Base-by-base conservation (phyloP, 2,113 vertebrate species). In the Deroptyus accipitrinus region DNA sequence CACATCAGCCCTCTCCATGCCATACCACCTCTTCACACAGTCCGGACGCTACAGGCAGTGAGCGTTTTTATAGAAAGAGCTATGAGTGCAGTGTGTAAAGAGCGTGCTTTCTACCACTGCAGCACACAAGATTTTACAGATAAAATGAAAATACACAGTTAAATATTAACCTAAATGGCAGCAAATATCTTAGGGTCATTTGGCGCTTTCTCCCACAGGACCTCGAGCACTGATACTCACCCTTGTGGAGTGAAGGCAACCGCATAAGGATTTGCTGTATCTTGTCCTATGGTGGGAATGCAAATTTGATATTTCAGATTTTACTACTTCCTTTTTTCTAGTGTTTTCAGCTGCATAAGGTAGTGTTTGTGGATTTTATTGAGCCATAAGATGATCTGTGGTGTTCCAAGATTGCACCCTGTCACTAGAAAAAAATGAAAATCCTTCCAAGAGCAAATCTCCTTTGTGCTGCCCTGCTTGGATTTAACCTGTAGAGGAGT, bases 101-200 rank as follows among this genome's bases (percentile, higher is more conserved):
- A 62, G 11, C 10, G 13, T 67, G 61, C 39, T 67, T 81, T 74
- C 68, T 70, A 31, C 16, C 70, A 66, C 24, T 17, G 51, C 46
- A 51, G 66, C n/a, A 75, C 11, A 28, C 13, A 64, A 82, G 66
- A 84, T 79, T 79, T 57, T 72, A 55, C 52, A 64, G 39, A 76
- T 76, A 52, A 95, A 66, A 66, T 79, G 62, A 48, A 94, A 95
- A 41, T 35, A 39, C 1, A 19, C 17, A 51, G 83, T 92, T 92
- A 88, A 93, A 89, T 90, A 84, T 94, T 96, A 96, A 93, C 61
- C 41, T 89, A 57, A 87, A 84, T 76, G 67, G 33, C 52, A 94
- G 57, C 69, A 72, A 86, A 64, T 64, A 55, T 90, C 79, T 17
- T 70, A 55, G 87, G 24, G 17, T 63, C 48, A 55, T 15, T 33